Base-by-base conservation (phyloP, 2,888 invertebrate genomes). In the Malacosoma neustria region DNA sequence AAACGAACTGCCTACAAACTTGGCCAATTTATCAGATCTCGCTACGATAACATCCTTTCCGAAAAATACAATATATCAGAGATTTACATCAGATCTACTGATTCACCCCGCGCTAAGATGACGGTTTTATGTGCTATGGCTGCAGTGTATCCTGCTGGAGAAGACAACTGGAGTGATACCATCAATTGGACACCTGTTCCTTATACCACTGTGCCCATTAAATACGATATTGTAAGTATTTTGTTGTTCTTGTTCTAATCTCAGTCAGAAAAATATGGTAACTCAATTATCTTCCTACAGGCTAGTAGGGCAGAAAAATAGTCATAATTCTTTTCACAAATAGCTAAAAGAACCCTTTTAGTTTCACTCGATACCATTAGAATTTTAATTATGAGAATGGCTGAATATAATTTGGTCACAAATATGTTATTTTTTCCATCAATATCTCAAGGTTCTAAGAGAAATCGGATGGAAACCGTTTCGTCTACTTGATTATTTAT, bases 61-160 rank as follows among this genome's bases (percentile, higher is more conserved):
- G 46, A 49, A 0, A 36, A 42, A 9, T 74, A 59, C 51, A 71
- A 72, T 45, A 43, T 7, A 1, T 68, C 72, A 0, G 66, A 72
- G 44, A 61, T 73, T 31, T 68, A 62, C 49, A 56, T 73, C 31
- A 54, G 70, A 0, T 63, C 70, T 3, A 69, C 72, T 1, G 72
- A 72, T 46, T 62, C 62, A 13, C 63, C 63, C 0, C 56, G 72
- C 2, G 34, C 67, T 1, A 70, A 72, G 50, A 69, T 69, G 71
- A 63, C 72, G 0, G 48, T 58, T 0, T 51, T 73, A 1, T 12
- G 56, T 0, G 63, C 65, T 0, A 49, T 72, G 59, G 55, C 68
- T 0, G 70, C 61, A 0, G 48, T 66, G 6, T 73, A 55, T 46
- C 62, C 61, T 1, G 45, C 56, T 0, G 14, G 30, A 0, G 15